Evolutionary conservation across 64 coral and sea anemone species (phyloP).

Genomic region (Stichodactyla mertensii): DNA sequence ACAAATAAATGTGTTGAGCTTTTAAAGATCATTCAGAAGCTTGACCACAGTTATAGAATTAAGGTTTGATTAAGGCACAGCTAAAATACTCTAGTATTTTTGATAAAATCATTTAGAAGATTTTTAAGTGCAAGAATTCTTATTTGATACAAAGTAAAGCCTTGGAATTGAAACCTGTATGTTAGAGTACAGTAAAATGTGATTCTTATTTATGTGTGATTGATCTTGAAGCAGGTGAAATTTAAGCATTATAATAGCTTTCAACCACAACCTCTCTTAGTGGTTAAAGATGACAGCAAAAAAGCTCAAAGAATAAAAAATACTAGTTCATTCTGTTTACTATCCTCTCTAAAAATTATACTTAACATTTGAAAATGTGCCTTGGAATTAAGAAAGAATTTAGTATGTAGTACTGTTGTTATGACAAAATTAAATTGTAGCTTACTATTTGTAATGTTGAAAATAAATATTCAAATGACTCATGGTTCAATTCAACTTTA

Average conservation of each 20-base stretch:
- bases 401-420: background rate
- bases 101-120: background rate
- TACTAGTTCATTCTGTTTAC: background rate
- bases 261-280: background rate
- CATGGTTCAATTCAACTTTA: background rate
- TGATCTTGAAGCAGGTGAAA: background rate
- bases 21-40: background rate
- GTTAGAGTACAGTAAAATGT: background rate
- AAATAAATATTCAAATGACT: conserved; percentile 12
- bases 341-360: background rate
- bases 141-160: background rate
- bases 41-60: background rate
- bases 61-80: background rate
- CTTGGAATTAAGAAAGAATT: background rate
- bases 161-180: background rate
- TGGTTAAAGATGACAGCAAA: background rate
- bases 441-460: background rate
- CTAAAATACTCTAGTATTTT: background rate
- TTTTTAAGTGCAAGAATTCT: background rate
- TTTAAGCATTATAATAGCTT: conserved; percentile 2
- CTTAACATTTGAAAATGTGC: background rate
- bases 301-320: background rate
- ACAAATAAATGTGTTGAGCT: background rate
- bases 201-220: background rate
- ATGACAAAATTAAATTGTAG: background rate